phyloP scores from a whole-genome alignment of 2,113 vertebrate species.

The Morone saxatilis region DNA sequence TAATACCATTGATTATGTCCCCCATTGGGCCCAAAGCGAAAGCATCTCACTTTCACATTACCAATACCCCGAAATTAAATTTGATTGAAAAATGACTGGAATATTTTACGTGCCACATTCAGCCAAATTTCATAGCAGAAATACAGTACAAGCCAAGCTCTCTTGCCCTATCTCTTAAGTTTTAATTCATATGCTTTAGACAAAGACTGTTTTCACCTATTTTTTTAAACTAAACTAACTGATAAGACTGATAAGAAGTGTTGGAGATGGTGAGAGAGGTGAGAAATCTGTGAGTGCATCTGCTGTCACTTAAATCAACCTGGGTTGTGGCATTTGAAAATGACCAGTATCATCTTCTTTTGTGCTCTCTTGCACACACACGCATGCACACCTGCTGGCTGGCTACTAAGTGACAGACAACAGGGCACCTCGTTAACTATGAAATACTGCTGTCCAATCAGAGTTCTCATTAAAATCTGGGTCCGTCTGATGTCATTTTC shows the following conservation, averaged over 20 bases:
- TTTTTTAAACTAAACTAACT: slow-evolving; percentile 12
- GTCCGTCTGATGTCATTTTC: slow-evolving; percentile 61
- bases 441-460: slow-evolving; percentile 66
- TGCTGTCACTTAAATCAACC: slow-evolving; percentile 43
- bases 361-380: slow-evolving; percentile 12
- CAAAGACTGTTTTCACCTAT: neutral
- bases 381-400: slow-evolving; percentile 8
- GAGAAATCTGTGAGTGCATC: slow-evolving; percentile 4
- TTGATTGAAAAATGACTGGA: slow-evolving; percentile 27
- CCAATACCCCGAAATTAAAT: slow-evolving; percentile 31
- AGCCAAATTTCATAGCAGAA: slow-evolving; percentile 23
- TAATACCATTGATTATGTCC: slow-evolving; percentile 26
- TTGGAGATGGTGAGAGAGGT: slow-evolving; percentile 24
- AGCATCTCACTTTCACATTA: slow-evolving; percentile 22
- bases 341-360: slow-evolving; percentile 23
- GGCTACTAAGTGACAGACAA: slow-evolving; percentile 55
- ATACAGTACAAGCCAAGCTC: neutral
- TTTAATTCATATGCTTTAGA: slow-evolving; percentile 11
- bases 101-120: slow-evolving; percentile 36
- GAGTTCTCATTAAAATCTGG: slow-evolving; percentile 64
- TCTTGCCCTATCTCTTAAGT: neutral
- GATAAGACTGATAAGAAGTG: slow-evolving; percentile 19
- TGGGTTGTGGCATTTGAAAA: slow-evolving; percentile 20
- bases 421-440: slow-evolving; percentile 57
- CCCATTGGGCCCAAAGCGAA: slow-evolving; percentile 40